phyloP scores from a whole-genome alignment of 2,113 vertebrate genomes.

The Orientallactaga bullata region DNA sequence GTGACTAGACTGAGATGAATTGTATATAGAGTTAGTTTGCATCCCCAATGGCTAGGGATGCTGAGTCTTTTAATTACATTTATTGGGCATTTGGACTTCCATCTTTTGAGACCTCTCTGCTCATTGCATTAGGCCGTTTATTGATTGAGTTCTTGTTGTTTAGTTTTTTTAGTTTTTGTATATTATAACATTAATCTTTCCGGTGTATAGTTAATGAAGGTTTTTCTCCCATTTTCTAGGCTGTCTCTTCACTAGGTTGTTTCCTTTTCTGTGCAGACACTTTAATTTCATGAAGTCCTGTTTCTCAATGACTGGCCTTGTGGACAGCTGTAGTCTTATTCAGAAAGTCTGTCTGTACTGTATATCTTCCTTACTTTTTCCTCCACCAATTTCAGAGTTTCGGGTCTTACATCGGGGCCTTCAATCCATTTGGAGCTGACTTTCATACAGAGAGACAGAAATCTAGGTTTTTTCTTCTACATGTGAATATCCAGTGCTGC shows the following conservation, averaged over 20 bases:
- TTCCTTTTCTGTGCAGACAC: not conserved
- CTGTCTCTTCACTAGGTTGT: not conserved
- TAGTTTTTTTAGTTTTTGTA: not conserved
- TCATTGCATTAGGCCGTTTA: too few relatives aligned
- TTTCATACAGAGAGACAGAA: not conserved
- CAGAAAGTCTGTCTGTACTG: not conserved
- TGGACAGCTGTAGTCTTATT: not conserved
- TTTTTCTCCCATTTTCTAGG: not conserved
- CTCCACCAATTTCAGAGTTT: not conserved
- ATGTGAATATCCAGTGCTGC: too few relatives aligned
- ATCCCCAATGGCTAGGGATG: too few relatives aligned
- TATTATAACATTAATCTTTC: not conserved
- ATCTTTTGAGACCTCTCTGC: too few relatives aligned
- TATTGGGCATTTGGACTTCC: too few relatives aligned
- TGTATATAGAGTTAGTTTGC: too few relatives aligned
- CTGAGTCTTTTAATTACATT: too few relatives aligned
- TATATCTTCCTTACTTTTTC: not conserved
- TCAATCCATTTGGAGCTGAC: not conserved
- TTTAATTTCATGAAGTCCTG: not conserved
- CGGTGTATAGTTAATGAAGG: not conserved
- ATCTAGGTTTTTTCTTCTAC: too few relatives aligned
- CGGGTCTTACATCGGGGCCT: not conserved
- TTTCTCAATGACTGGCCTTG: not conserved
- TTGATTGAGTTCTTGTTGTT: not conserved
- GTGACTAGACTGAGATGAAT: too few relatives aligned